Evolutionary conservation across 2,888 invertebrate species (phyloP), one percentile per base, ranked within the genome.

Genomic region (Eupithecia pulchellata): DNA sequence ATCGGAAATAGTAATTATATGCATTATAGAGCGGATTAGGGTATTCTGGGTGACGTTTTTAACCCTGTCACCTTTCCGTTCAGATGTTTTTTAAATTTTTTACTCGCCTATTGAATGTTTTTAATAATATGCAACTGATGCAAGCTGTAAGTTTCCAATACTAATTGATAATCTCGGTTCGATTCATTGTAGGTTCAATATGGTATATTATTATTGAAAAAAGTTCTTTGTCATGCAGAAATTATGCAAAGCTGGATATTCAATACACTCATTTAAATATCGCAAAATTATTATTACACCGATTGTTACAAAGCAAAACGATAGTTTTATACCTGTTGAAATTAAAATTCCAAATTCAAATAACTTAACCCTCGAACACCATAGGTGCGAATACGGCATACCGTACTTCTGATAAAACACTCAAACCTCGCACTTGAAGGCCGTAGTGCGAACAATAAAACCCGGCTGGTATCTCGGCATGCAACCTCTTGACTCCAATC

Each of bases 1-100:
- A 90, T 92, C 92, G 93, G 93, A 93, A 94, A 93, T 93, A 94
- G 93, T 94, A 93, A 94, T 93, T 93, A 93, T 93, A 93, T 94
- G 94, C 93, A 93, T 93, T 92, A 93, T 90, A 88, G 90, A 89
- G 84, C 87, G 93, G 94, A 94, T 94, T 93, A 93, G 86, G 85
- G 85, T 89, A 87, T 85, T 88, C 81, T 88, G 90, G 88, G 88
- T 88, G 91, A 91, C 89, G 80, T 86, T 86, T 90, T 90, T 88
- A 84, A 89, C 89, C 90, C 90, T 89, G 91, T 91, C 93, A 93
- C 93, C 94, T 94, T 93, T 85, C 81, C 80, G 81, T 81, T 91
- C 91, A 90, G 91, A 91, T 91, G 91, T 88, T 85, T 84, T 84
- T 84, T 77, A 82, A 47, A 78, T 81, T 84, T 84, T 85, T 84